These are phyloP conservation scores for Drosophila arawakana DNA, from an alignment of 1,140 invertebrate genomes.

Conservation along the genomic window DNA sequence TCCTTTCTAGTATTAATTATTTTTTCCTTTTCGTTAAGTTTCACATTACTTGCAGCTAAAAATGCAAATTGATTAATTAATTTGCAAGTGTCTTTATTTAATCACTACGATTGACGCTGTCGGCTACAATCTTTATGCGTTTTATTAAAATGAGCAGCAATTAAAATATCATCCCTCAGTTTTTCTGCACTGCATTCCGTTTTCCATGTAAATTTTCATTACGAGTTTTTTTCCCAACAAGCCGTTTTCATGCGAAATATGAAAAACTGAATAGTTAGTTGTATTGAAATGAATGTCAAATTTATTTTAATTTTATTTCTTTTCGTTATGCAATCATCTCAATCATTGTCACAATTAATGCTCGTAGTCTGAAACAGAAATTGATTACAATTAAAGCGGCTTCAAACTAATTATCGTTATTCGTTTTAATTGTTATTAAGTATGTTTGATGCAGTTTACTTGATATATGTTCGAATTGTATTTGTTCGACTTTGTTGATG, in stretches of 20 bases:
- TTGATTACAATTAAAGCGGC: slow-evolving; percentile 31
- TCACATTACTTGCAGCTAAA: background rate
- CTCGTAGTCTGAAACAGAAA: slow-evolving; percentile 13
- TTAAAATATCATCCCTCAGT: slow-evolving; percentile 18
- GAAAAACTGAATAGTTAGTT: slow-evolving; percentile 1
- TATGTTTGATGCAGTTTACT: background rate
- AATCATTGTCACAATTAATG: slow-evolving; percentile 44
- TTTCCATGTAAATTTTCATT: slow-evolving; percentile 22
- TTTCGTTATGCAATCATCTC: slow-evolving; percentile 19
- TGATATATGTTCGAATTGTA: background rate
- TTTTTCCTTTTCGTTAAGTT: background rate
- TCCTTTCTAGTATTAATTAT: background rate
- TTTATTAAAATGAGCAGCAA: slow-evolving; percentile 37
- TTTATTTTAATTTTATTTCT: slow-evolving; percentile 11
- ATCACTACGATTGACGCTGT: slow-evolving; percentile 19
- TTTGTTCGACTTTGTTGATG: background rate
- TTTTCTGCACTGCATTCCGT: background rate
- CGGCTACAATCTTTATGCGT: slow-evolving; percentile 25
- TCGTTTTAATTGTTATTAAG: background rate
- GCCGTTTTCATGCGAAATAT: background rate
- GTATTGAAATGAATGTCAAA: slow-evolving; percentile 16
- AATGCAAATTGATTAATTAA: slow-evolving; percentile 7
- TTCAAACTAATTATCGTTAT: slow-evolving; percentile 28
- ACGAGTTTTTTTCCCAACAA: slow-evolving; percentile 5
- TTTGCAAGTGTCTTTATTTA: slow-evolving; percentile 27